phyloP scores from a whole-genome alignment of 64 coral and sea anemone genomes.

The Porites lutea region DNA sequence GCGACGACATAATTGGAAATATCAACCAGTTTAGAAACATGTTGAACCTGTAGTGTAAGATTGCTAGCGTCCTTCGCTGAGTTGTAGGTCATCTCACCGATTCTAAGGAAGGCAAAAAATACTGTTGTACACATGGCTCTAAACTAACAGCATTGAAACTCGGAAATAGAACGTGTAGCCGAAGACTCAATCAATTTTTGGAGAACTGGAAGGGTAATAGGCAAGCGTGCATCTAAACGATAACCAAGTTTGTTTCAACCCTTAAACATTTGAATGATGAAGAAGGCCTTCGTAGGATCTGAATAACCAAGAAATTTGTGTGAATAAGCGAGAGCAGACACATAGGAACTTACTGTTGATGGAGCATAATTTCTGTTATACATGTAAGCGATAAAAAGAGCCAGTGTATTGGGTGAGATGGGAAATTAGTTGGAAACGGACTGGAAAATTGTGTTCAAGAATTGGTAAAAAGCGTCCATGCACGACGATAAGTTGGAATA shows the following conservation, averaged over 20 bases:
- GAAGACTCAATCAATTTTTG: neutral
- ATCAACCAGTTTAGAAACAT: slow-evolving; percentile 22
- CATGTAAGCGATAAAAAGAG: slow-evolving; percentile 19
- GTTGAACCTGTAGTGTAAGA: slow-evolving; percentile 16
- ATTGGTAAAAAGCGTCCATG: neutral
- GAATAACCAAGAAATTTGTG: slow-evolving; percentile 14
- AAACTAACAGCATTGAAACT: neutral
- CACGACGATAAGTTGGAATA: too few species aligned
- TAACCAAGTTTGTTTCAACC: slow-evolving; percentile 20
- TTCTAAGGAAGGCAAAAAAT: slow-evolving; percentile 37
- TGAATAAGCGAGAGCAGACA: neutral
- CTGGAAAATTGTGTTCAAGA: neutral
- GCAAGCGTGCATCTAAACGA: slow-evolving; percentile 36
- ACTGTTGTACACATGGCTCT: slow-evolving; percentile 23
- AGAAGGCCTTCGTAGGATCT: slow-evolving; percentile 9
- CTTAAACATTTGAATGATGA: slow-evolving; percentile 27
- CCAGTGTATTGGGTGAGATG: neutral
- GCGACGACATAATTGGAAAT: neutral
- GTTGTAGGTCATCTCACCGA: slow-evolving; percentile 31
- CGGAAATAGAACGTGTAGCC: neutral
- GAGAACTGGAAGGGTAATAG: slow-evolving; percentile 36
- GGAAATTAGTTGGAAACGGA: neutral
- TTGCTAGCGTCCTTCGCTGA: neutral
- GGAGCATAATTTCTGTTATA: neutral
- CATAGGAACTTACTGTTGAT: slow-evolving; percentile 13